Conservation (phyloP, 2,888 invertebrate genomes). For the Caenorhabditis panamensis region DNA sequence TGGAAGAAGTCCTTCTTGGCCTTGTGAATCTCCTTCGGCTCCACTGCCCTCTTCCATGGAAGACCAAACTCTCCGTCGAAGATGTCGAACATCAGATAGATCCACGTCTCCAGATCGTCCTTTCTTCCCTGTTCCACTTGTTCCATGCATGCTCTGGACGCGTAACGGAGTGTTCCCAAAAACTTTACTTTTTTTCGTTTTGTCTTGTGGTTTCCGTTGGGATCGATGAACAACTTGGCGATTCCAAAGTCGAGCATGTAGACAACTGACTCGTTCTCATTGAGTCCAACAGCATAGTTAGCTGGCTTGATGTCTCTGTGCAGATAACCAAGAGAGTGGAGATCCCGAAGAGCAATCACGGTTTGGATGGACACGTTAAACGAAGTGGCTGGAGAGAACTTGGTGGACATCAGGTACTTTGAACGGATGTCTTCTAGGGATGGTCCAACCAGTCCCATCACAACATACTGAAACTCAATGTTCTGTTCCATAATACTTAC, state of each 20-base stretch:
- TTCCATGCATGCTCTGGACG: slow-evolving; percentile 55
- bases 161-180: slow-evolving; percentile 61
- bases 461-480: slow-evolving; percentile 54
- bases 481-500: too few species aligned
- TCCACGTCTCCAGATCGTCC: slow-evolving; percentile 64
- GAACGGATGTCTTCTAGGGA: slow-evolving; percentile 60
- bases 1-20: slow-evolving; percentile 28
- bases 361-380: slow-evolving; percentile 54
- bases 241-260: slow-evolving; percentile 54
- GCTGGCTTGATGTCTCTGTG: slow-evolving; percentile 62
- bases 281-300: slow-evolving; percentile 56
- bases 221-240: slow-evolving; percentile 24
- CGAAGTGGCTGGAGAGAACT: slow-evolving; percentile 29
- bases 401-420: slow-evolving; percentile 22
- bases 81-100: slow-evolving; percentile 58
- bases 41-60: slow-evolving; percentile 44
- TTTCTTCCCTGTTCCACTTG: slow-evolving; percentile 60
- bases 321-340: slow-evolving; percentile 59
- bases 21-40: slow-evolving; percentile 29
- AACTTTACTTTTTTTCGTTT: slow-evolving; percentile 54
- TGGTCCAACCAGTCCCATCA: slow-evolving; percentile 62
- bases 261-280: slow-evolving; percentile 33
- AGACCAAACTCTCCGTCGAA: slow-evolving; percentile 44
- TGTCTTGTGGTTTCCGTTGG: slow-evolving; percentile 23
- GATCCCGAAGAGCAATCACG: slow-evolving; percentile 31